phyloP scores from a whole-genome alignment of 2,797 vertebrate genomes.

The Ptychadena robeensis region DNA sequence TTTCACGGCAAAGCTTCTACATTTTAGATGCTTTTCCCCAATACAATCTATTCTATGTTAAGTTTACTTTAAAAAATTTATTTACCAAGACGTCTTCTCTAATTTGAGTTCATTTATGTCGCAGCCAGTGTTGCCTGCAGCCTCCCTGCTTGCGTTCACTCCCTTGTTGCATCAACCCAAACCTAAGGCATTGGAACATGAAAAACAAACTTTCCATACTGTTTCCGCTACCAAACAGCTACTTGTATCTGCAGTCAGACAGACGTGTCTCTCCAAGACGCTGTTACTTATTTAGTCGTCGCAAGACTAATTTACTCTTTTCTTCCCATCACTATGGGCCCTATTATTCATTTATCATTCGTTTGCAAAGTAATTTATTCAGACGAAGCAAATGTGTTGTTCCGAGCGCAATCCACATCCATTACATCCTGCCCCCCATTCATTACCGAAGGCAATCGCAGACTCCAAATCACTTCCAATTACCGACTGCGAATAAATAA shows the following conservation, averaged over 20 bases:
- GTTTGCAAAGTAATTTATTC: conserved; percentile 37
- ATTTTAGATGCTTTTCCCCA: too few relatives aligned
- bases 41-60: too few relatives aligned
- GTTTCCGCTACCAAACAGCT: not conserved
- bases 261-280: conserved; percentile 10
- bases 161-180: not conserved
- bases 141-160: not conserved
- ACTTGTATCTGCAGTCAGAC: conserved; percentile 32
- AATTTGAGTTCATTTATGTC: not conserved
- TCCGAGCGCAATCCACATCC: not conserved
- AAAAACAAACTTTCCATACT: not conserved
- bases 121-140: not conserved
- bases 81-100: not conserved
- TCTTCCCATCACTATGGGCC: conserved; percentile 22
- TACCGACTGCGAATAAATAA: conserved; percentile 25
- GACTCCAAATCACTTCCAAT: conserved; percentile 5
- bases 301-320: conserved; percentile 45
- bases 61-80: not conserved
- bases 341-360: conserved; percentile 41
- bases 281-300: conserved; percentile 42
- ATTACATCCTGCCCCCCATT: conserved; percentile 35
- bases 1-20: too few relatives aligned
- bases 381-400: not conserved
- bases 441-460: conserved; percentile 13
- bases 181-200: not conserved